Evolutionary conservation across 2,113 vertebrate species (phyloP).

Genomic region (Numenius arquata): DNA sequence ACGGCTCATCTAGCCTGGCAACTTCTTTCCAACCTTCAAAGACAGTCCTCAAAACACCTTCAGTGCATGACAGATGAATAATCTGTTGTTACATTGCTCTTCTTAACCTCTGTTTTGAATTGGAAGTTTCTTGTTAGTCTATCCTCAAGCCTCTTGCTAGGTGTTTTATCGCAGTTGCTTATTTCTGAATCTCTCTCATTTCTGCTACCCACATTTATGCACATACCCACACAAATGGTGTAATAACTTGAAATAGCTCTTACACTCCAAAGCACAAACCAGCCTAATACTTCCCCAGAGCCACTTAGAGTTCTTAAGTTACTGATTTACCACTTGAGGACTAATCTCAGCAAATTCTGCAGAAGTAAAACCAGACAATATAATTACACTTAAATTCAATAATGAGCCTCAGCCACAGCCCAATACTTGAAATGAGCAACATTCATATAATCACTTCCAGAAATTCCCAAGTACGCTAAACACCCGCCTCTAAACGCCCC

Average conservation of each 20-base stretch:
- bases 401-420: not conserved
- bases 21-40: not conserved
- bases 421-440: not conserved
- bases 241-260: not conserved
- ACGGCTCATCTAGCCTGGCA: not conserved
- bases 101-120: not conserved
- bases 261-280: not conserved
- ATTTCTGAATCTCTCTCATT: not conserved
- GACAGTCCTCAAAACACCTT: not conserved
- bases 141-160: not conserved
- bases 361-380: not conserved
- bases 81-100: not conserved
- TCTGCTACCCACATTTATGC: not conserved
- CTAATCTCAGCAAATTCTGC: not conserved
- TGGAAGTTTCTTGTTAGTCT: not conserved
- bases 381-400: not conserved
- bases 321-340: not conserved
- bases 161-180: not conserved
- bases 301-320: not conserved
- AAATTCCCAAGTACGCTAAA: not conserved
- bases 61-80: not conserved
- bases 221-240: not conserved
- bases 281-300: not conserved
- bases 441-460: not conserved
- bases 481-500: not conserved